Evolutionary conservation across 2,888 invertebrate species (phyloP).

Genomic region (Drosophila antonietae): DNA sequence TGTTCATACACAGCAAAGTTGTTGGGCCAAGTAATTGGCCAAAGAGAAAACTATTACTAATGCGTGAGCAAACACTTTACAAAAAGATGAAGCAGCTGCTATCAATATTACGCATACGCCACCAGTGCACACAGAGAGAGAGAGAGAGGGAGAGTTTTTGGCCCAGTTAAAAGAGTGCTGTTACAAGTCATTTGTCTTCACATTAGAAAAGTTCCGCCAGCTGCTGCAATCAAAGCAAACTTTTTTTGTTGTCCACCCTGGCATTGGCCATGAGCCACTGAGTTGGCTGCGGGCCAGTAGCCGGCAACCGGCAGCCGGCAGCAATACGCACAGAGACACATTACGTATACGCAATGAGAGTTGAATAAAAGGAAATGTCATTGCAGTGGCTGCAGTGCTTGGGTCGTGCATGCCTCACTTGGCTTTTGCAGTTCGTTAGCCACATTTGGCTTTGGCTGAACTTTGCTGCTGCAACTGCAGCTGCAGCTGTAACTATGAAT

Average conservation of each 20-base stretch:
- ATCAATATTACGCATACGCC: slow-evolving; percentile 58
- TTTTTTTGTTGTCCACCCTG: slow-evolving; percentile 1
- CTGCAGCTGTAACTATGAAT: slow-evolving; percentile 4
- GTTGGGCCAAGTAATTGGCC: slow-evolving; percentile 42
- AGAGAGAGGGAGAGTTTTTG: slow-evolving; percentile 7
- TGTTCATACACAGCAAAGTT: slow-evolving; percentile 21
- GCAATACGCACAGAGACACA: not conserved
- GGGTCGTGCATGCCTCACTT: slow-evolving; percentile 18
- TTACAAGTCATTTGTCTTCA: slow-evolving; percentile 40
- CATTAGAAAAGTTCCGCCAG: slow-evolving; percentile 37
- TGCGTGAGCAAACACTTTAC: slow-evolving; percentile 21
- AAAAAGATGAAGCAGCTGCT: slow-evolving; percentile 13
- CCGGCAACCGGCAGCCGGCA: slow-evolving; percentile 2
- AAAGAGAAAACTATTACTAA: slow-evolving; percentile 16
- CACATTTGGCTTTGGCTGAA: slow-evolving; percentile 38
- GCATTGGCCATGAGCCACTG: not conserved
- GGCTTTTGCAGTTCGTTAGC: slow-evolving; percentile 37
- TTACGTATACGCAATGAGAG: slow-evolving; percentile 34
- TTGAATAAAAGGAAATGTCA: slow-evolving; percentile 10
- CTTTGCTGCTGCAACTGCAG: slow-evolving; percentile 20
- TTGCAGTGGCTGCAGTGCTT: slow-evolving; percentile 7
- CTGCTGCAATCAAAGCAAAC: slow-evolving; percentile 10
- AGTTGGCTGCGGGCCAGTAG: slow-evolving; percentile 22
- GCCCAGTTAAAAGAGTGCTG: slow-evolving; percentile 15
- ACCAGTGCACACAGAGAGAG: slow-evolving; percentile 6